Evolutionary conservation across 2,888 invertebrate genomes (phyloP).

Genomic region (Lathronympha strigana): DNA sequence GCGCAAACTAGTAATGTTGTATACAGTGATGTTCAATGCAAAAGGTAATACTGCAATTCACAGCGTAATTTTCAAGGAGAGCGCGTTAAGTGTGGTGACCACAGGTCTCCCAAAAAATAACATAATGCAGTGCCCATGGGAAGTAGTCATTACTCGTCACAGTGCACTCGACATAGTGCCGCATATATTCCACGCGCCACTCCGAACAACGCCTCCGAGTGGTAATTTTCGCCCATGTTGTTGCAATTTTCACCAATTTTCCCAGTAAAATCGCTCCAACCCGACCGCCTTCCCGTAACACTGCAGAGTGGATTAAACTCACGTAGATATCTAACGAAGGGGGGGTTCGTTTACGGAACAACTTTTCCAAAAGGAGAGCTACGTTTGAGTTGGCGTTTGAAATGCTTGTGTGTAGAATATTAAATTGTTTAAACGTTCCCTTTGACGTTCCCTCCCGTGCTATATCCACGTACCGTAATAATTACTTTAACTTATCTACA

Average conservation of each 20-base stretch:
- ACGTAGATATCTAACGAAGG: constrained; percentile 84
- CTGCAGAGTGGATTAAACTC: constrained; percentile 78
- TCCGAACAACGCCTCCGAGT: constrained; percentile 76
- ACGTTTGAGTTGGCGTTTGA: constrained; percentile 80
- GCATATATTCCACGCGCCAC: constrained; percentile 67
- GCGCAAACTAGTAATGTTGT: no score
- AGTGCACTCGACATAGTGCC: constrained; percentile 63
- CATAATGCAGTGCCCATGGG: neutral
- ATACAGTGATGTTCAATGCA: no score
- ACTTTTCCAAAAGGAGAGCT: constrained; percentile 79
- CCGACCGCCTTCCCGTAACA: constrained; percentile 62
- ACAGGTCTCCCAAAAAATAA: neutral
- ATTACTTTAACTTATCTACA: constrained; percentile 74
- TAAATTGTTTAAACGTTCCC: constrained; percentile 83
- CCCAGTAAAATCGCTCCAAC: constrained; percentile 70
- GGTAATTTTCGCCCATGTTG: constrained; percentile 80
- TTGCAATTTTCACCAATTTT: constrained; percentile 82
- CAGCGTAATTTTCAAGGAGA: no score
- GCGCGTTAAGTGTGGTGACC: neutral
- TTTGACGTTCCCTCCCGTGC: constrained; percentile 69
- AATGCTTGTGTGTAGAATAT: constrained; percentile 82
- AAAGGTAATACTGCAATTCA: no score
- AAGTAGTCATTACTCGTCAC: constrained; percentile 51
- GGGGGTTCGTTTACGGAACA: constrained; percentile 78
- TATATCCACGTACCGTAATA: constrained; percentile 70